Conservation (phyloP, 92 coral and sea anemone species). For the Zoanthus sansibaricus region DNA sequence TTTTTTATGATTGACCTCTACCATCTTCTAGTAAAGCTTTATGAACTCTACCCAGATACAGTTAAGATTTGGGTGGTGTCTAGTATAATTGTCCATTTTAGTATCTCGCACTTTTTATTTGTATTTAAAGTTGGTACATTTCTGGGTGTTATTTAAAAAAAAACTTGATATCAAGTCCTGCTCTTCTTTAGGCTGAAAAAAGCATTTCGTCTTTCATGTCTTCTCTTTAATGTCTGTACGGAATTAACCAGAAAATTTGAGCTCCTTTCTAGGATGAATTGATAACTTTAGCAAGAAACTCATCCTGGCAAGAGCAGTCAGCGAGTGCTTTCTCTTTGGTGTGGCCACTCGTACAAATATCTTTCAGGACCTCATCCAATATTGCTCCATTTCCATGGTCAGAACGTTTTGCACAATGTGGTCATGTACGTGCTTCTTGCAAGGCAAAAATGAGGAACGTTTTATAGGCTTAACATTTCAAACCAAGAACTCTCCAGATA, state of each 20-base stretch:
- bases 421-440: constrained; percentile 57
- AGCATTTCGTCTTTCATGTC: constrained; percentile 57
- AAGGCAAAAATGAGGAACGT: constrained; percentile 35
- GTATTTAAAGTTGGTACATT: constrained; percentile 20
- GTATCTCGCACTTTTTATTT: background rate
- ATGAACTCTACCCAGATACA: too few relatives aligned
- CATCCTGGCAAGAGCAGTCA: constrained; percentile 31
- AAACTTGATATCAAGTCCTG: constrained; percentile 38
- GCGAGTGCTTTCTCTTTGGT: constrained; percentile 21
- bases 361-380: constrained; percentile 21
- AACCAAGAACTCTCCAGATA: too few relatives aligned
- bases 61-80: too few relatives aligned
- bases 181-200: constrained; percentile 33
- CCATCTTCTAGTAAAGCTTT: too few relatives aligned
- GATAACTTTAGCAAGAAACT: constrained; percentile 48
- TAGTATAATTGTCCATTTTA: too few relatives aligned
- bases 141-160: constrained; percentile 45
- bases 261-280: constrained; percentile 23
- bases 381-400: background rate
- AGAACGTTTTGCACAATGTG: constrained; percentile 39
- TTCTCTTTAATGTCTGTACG: constrained; percentile 14
- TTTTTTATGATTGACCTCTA: too few relatives aligned
- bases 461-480: too few relatives aligned
- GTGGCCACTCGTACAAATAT: constrained; percentile 50
- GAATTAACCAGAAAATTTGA: constrained; percentile 32